Evolutionary conservation across 2,113 vertebrate species (phyloP).

Genomic region (Colossoma macropomum): DNA sequence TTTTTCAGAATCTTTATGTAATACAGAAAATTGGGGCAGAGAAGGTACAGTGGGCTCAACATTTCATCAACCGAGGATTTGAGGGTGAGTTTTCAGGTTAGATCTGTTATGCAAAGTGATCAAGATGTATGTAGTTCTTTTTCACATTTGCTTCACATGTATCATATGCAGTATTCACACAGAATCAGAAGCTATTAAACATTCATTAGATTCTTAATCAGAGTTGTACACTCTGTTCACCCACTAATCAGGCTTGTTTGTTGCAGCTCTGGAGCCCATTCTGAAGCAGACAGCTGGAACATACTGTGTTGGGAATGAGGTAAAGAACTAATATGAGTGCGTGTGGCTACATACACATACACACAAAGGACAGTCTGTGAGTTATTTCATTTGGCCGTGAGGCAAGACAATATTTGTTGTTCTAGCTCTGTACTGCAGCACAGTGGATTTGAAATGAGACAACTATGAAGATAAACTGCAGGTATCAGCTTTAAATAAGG

Average conservation of each 20-base stretch:
- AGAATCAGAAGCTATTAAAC: not conserved
- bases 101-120: not conserved
- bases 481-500: too few species aligned
- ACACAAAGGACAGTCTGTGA: not conserved
- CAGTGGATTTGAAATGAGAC: not conserved
- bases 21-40: conserved; percentile 85
- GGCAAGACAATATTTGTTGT: not conserved
- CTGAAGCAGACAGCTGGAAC: conserved; percentile 85
- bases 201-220: not conserved
- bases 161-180: not conserved
- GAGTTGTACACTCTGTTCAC: not conserved
- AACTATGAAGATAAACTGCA: too few species aligned
- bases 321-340: conserved; percentile 64
- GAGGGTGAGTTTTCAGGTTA: conserved; percentile 75
- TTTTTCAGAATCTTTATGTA: conserved; percentile 83
- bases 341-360: not conserved
- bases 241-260: not conserved
- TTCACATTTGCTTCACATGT: not conserved
- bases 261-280: conserved; percentile 87
- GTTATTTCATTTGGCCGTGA: not conserved
- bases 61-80: conserved; percentile 85
- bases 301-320: conserved; percentile 92
- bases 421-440: not conserved
- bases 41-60: conserved; percentile 87
- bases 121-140: not conserved